Evolutionary conservation across 2,113 vertebrate species (phyloP).

Genomic region (Tylochromis polylepis): DNA sequence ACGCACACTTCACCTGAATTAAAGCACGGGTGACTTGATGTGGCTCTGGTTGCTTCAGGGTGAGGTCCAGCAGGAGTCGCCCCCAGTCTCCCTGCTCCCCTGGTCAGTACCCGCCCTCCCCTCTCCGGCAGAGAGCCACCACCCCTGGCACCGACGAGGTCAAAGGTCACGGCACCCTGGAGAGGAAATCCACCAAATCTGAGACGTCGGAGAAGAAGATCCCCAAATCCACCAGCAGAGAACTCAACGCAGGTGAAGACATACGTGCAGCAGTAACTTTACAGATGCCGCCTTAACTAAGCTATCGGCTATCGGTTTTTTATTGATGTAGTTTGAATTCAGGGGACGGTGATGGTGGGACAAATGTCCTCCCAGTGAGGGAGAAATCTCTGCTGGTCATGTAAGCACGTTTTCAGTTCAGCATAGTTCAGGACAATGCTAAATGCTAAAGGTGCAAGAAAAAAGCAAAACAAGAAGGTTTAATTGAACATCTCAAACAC

Average conservation of each 20-base stretch:
- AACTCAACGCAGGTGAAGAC: constrained; percentile 65
- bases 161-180: constrained; percentile 57
- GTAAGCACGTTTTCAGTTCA: too few species aligned
- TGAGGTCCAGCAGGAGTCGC: constrained; percentile 77
- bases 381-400: not conserved
- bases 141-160: constrained; percentile 70
- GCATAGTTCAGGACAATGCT: accelerated
- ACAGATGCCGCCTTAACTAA: accelerated
- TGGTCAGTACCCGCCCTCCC: constrained; percentile 80
- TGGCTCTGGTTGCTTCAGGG: constrained; percentile 29
- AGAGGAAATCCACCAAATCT: constrained; percentile 71
- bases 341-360: accelerated
- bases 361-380: accelerated
- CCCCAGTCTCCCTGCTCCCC: constrained; percentile 84
- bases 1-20: not conserved
- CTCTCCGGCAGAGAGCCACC: constrained; percentile 76
- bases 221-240: constrained; percentile 76
- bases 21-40: accelerated
- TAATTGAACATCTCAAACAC: not conserved
- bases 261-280: not conserved
- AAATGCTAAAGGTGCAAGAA: not conserved
- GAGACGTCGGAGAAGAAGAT: constrained; percentile 69
- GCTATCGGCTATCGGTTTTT: accelerated
- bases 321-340: accelerated
- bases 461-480: not conserved